Percentiles rank a stretch among this genome's conserved stretches.
These are phyloP conservation scores for Carabus problematicus DNA, from an alignment of 2,888 invertebrate species.

Conservation along the genomic window DNA sequence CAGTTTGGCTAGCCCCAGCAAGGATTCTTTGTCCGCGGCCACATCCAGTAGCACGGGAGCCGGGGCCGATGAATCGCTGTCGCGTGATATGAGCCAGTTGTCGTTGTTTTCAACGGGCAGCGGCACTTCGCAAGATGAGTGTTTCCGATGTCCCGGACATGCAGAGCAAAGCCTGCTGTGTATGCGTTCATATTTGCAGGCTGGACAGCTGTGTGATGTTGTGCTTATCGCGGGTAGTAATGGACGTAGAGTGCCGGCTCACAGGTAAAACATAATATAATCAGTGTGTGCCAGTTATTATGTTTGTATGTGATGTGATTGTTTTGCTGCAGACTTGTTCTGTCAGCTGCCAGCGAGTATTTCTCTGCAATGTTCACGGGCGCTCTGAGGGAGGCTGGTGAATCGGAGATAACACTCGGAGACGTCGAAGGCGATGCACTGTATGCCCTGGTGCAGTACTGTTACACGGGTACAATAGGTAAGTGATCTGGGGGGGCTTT, in stretches of 20 bases:
- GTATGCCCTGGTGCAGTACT: slow-evolving; percentile 84
- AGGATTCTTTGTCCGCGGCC: slow-evolving; percentile 53
- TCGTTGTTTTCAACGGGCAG: slow-evolving; percentile 68
- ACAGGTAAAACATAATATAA: slow-evolving; percentile 52
- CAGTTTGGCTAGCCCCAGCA: slow-evolving; percentile 55
- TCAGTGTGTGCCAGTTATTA: not conserved
- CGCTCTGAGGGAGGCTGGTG: slow-evolving; percentile 81
- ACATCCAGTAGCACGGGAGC: slow-evolving; percentile 52
- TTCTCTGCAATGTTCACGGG: slow-evolving; percentile 96
- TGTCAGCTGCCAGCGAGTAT: slow-evolving; percentile 92
- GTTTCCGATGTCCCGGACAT: slow-evolving; percentile 78
- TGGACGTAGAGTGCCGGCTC: slow-evolving; percentile 64
- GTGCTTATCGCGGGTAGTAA: slow-evolving; percentile 78
- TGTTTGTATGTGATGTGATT: not conserved
- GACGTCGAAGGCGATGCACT: slow-evolving; percentile 88
- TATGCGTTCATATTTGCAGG: slow-evolving; percentile 83
- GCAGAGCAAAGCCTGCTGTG: slow-evolving; percentile 81
- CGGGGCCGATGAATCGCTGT: slow-evolving; percentile 65
- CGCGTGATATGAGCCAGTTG: slow-evolving; percentile 71
- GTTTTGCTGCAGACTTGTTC: slow-evolving; percentile 71
- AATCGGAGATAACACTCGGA: slow-evolving; percentile 83
- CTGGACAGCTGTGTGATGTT: slow-evolving; percentile 87
- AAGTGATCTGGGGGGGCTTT: not conserved
- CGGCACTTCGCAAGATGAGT: slow-evolving; percentile 75
- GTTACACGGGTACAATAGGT: slow-evolving; percentile 83